Evolutionary conservation across 2,797 vertebrate species (phyloP).

Genomic region (Manis pentadactyla): DNA sequence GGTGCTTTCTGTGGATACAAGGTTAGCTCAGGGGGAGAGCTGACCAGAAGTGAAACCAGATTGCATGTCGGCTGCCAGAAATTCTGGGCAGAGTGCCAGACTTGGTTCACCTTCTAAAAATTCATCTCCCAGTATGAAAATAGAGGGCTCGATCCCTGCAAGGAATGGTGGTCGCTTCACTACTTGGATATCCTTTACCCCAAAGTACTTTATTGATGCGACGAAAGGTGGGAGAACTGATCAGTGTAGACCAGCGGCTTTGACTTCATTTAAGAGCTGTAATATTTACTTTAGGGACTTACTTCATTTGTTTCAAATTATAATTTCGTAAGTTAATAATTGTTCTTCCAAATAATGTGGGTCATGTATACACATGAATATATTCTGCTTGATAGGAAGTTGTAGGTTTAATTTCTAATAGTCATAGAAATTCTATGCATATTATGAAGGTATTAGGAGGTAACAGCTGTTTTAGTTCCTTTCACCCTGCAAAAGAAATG

Average conservation of each 20-base stretch:
- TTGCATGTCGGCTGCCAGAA: conserved; percentile 72
- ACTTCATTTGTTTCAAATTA: conserved; percentile 71
- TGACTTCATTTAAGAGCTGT: conserved; percentile 38
- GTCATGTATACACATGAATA: conserved; percentile 69
- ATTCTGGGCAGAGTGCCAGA: conserved; percentile 78
- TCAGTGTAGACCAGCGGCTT: not conserved
- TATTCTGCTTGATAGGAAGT: conserved; percentile 68
- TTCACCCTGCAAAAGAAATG: conserved; percentile 77
- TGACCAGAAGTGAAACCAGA: conserved; percentile 73
- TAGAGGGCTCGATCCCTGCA: conserved; percentile 69
- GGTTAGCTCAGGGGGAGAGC: conserved; percentile 73
- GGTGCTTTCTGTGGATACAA: conserved; percentile 67
- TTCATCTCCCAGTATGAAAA: conserved; percentile 79
- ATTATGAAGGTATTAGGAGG: conserved; percentile 76
- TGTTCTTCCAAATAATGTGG: conserved; percentile 71
- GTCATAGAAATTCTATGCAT: conserved; percentile 63
- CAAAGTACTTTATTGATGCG: not conserved
- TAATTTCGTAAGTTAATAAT: conserved; percentile 77
- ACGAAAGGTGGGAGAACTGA: not conserved
- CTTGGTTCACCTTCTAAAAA: conserved; percentile 80
- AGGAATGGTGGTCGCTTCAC: conserved; percentile 50
- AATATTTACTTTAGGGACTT: conserved; percentile 57
- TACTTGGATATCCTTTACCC: conserved; percentile 53
- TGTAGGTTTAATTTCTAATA: conserved; percentile 73
- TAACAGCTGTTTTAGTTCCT: conserved; percentile 76